A percentile compares a stretch with the other conserved stretches of the same genome.
These are phyloP conservation scores for Hipparchia sbordonii DNA, from an alignment of 2,888 invertebrate genomes.

Conservation along the genomic window DNA sequence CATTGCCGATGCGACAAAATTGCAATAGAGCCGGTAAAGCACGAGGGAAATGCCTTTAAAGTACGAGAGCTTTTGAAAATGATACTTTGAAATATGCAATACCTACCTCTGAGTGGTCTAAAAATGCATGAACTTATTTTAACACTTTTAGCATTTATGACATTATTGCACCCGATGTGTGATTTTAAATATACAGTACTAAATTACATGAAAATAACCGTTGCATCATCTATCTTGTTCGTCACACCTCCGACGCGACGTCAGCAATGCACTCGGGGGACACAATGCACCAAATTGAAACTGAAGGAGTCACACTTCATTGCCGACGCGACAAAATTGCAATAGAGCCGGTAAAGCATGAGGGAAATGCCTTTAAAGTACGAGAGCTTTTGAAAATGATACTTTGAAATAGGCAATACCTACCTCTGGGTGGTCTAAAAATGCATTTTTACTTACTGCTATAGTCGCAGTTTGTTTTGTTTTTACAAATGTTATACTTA, in stretches of 20 bases:
- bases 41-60: background rate
- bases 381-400: background rate
- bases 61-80: background rate
- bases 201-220: background rate
- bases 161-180: too few relatives aligned
- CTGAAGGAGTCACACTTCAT: conserved; percentile 36
- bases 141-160: too few relatives aligned
- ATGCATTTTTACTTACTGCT: too few relatives aligned
- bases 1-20: conserved; percentile 35
- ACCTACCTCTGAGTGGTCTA: too few relatives aligned
- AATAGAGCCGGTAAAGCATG: background rate
- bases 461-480: too few relatives aligned
- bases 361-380: background rate
- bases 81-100: too few relatives aligned
- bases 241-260: conserved; percentile 11
- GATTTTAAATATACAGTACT: too few relatives aligned
- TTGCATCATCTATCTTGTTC: background rate
- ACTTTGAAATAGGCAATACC: too few relatives aligned
- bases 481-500: too few relatives aligned
- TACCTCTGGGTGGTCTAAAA: too few relatives aligned
- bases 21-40: conserved; percentile 19
- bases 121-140: too few relatives aligned
- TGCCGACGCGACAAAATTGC: conserved; percentile 37
- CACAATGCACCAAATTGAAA: conserved; percentile 42
- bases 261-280: conserved; percentile 38